Base-by-base conservation (phyloP, 2,113 vertebrate species). In the Psittacula cyanocephala region DNA sequence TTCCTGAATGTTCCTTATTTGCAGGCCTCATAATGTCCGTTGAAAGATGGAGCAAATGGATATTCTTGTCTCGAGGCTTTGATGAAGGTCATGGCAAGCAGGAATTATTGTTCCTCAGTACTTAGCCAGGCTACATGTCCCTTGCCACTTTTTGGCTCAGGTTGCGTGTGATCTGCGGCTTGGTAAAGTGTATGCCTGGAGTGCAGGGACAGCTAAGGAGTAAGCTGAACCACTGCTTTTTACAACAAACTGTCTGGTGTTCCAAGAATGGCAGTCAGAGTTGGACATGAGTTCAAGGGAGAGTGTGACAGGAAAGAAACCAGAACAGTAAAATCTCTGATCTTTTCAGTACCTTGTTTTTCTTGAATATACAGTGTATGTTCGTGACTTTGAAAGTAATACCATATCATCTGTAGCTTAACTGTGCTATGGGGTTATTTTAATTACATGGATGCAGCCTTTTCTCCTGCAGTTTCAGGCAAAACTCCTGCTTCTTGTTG, bases 361-460 rank as follows among this genome's bases (percentile, higher is more conserved):
- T 31, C 31, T 71, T 2, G 0, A 12, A 14, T 13, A 33, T 14
- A 3, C 13, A 35, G 13, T 22, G 47, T 1, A 7, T 3, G n/a
- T 29, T 17, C 14, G 0, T 0, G 13, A 2, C 47, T 55, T 33
- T 6, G 14, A 23, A 37, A 31, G 57, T 2, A 41, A 29, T 12
- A 35, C 33, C 35, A 19, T 7, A 24, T 7, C 29, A 6, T n/a
- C 72, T 8, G 23, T 1, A 47, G 24, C 37, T 75, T 5, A 17
- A n/a, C 6, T 7, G 55, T 15, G 19, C 59, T 25, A 2, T 7
- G 25, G 50, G 22, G 18, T 74, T 13, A 0, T 35, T 44, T 13
- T 57, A 60, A 13, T 6, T 18, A 7, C 18, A 13, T 0, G 28
- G 76, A 13, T 35, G 64, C 37, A 43, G 35, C 2, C 52, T 78